These are phyloP conservation scores for Phycodurus eques DNA, from an alignment of 2,113 vertebrate species.

Conservation along the genomic window DNA sequence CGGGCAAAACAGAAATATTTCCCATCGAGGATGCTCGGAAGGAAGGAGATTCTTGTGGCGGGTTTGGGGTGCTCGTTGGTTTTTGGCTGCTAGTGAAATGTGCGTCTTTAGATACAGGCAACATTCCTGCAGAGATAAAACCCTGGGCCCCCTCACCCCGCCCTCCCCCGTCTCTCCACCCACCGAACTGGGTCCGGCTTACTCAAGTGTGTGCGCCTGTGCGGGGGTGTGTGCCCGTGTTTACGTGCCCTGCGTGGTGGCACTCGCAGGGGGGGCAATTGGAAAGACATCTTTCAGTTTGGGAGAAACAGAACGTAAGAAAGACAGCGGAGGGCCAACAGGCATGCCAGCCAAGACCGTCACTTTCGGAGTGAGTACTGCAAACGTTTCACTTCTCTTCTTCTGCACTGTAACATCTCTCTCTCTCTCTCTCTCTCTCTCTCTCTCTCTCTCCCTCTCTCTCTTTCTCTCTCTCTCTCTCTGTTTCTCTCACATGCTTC, in stretches of 20 bases:
- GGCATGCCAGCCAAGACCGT: conserved; percentile 75
- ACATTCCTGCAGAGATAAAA: conserved; percentile 77
- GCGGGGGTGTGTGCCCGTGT: conserved; percentile 40
- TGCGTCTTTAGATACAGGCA: conserved; percentile 72
- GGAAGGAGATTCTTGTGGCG: conserved; percentile 8
- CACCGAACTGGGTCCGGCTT: conserved; percentile 50
- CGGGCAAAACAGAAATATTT: background rate
- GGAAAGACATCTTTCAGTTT: conserved; percentile 62
- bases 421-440: conserved; percentile 20
- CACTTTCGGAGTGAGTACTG: conserved; percentile 76
- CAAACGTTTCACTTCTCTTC: conserved; percentile 34
- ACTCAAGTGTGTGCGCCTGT: conserved; percentile 63
- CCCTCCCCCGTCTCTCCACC: conserved; percentile 61
- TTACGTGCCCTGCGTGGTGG: conserved; percentile 53
- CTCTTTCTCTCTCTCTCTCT: background rate
- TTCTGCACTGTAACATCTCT: conserved; percentile 21
- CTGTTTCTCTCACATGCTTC: conserved; percentile 3
- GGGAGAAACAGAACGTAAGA: conserved; percentile 51
- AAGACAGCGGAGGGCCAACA: conserved; percentile 61
- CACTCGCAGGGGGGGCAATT: conserved; percentile 58
- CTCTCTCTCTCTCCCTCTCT: background rate
- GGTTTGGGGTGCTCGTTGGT: conserved; percentile 30
- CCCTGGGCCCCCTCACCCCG: conserved; percentile 53
- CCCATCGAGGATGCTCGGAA: background rate
- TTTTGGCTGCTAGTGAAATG: conserved; percentile 60